Evolutionary conservation across 2,113 vertebrate genomes (phyloP), one percentile per base, ranked within the genome.

Genomic region (Girardinichthys multiradiatus): DNA sequence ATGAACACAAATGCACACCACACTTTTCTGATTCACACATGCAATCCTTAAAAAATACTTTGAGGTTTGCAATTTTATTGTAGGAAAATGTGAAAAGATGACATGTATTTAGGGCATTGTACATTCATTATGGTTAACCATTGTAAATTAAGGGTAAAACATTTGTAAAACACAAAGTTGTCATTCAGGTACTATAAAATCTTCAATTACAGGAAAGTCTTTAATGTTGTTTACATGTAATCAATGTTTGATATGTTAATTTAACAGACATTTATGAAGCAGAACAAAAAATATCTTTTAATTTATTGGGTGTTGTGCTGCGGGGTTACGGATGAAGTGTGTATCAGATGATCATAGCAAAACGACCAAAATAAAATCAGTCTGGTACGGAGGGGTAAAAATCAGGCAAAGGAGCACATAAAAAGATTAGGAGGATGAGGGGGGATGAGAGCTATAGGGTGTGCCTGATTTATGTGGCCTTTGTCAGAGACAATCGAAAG

Each of bases 401-500:
- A 72, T 3, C 58, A 74, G 68, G 71, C 28, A 67, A 64, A 59
- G 31, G 67, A 70, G 72, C 57, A 28, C 64, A 67, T 64, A 48
- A 42, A 61, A 65, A 86, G 86, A 85, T 72, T 48, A 72, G 74
- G 66, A 63, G 76, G 65, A 73, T 54, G 62, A 45, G 35, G 30
- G 57, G 72, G 59, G 67, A 29, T 39, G 70, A 57, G 73, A 74
- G 82, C 72, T n/a, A 58, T 68, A 58, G 76, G 2, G 71, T 0
- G 59, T 31, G 1, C 51, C 67, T 90, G 84, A 91, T 91, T 88
- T 90, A 88, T 87, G 83, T 61, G 69, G 62, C 77, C 74, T 57
- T 35, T 78, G 72, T 85, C 45, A 21, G 72, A 64, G 80, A 83
- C 82, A 89, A 91, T 86, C 28, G 76, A 91, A 91, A 79, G 83